These are phyloP conservation scores for Dioctria rufipes DNA, from an alignment of 2,888 invertebrate species.

Conservation along the genomic window DNA sequence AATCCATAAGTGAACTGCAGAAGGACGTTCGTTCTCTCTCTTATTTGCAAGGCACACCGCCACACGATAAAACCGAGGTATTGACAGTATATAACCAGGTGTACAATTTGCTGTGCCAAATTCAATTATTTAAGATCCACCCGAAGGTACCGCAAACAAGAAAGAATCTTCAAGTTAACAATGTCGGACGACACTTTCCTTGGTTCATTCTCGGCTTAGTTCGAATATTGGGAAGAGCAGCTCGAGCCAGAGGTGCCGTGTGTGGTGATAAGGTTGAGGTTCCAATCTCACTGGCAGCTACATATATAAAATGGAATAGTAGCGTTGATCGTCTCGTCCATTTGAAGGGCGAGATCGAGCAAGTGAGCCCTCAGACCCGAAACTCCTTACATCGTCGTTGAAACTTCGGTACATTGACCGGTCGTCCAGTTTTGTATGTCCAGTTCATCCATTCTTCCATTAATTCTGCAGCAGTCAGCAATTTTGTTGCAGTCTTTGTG, in stretches of 20 bases:
- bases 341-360: constrained; percentile 8
- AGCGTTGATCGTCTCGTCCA: constrained; percentile 6
- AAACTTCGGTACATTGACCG: constrained; percentile 54
- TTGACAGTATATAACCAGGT: constrained; percentile 66
- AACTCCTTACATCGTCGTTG: background rate
- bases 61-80: constrained; percentile 45
- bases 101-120: constrained; percentile 72
- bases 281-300: background rate
- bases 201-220: constrained; percentile 59
- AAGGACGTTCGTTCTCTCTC: constrained; percentile 34
- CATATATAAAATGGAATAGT: constrained; percentile 33
- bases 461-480: constrained; percentile 58
- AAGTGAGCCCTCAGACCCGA: constrained; percentile 40
- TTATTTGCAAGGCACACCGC: constrained; percentile 37
- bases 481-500: constrained; percentile 54
- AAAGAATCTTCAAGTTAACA: constrained; percentile 55
- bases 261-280: constrained; percentile 22
- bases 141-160: constrained; percentile 58
- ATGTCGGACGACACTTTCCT: constrained; percentile 62
- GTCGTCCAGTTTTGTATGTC: constrained; percentile 52
- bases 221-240: constrained; percentile 41
- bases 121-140: constrained; percentile 68
- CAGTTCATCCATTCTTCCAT: constrained; percentile 56
- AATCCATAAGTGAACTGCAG: constrained; percentile 40
- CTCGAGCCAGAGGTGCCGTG: constrained; percentile 49